Conservation (phyloP, 2,888 invertebrate genomes). For the Leucozona laternaria region DNA sequence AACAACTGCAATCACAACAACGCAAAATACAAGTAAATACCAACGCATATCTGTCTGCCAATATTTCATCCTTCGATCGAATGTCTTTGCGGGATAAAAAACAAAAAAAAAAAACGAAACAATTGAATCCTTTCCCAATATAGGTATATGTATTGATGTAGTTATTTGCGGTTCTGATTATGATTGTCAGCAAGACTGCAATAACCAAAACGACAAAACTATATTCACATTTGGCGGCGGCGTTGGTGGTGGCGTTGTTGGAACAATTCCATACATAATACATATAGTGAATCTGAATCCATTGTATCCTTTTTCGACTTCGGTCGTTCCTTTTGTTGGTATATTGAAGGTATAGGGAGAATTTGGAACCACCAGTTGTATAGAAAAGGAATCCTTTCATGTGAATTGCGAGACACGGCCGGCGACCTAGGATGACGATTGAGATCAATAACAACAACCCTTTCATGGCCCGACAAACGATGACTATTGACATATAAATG, state of each 20-base stretch:
- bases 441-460: constrained; percentile 69
- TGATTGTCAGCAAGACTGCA: constrained; percentile 37
- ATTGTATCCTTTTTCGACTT: constrained; percentile 64
- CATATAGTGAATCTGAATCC: constrained; percentile 11
- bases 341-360: too few relatives aligned
- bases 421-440: constrained; percentile 63
- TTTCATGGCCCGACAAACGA: constrained; percentile 59
- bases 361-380: background rate
- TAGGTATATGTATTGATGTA: background rate
- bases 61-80: constrained; percentile 47
- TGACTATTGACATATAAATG: constrained; percentile 62
- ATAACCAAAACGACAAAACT: background rate
- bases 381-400: constrained; percentile 47
- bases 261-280: constrained; percentile 35
- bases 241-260: background rate
- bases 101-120: constrained; percentile 13
- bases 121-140: constrained; percentile 54
- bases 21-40: constrained; percentile 26
- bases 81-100: constrained; percentile 46
- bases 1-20: constrained; percentile 52
- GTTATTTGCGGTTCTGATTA: constrained; percentile 74
- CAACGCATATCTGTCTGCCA: constrained; percentile 44
- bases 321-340: constrained; percentile 43
- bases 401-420: constrained; percentile 48
- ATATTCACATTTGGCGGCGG: constrained; percentile 3